These are phyloP conservation scores for Dasyurus viverrinus DNA, from an alignment of 2,113 vertebrate species.

Conservation along the genomic window DNA sequence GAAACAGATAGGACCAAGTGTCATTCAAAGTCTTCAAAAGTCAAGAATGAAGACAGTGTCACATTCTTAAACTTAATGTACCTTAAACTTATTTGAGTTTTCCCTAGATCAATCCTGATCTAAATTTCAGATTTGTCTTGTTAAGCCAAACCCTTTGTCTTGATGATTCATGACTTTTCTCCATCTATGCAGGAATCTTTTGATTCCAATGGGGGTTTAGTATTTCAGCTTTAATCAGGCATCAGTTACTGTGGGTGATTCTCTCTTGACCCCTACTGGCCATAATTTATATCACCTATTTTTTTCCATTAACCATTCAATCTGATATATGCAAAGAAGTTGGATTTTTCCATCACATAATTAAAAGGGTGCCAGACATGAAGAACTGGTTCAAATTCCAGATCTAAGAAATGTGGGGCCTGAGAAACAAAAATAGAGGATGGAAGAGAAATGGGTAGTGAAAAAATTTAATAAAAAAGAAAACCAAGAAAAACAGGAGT, in stretches of 20 bases:
- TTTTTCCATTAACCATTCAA: background rate
- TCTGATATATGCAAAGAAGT: background rate
- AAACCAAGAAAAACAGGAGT: background rate
- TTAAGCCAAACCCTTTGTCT: background rate
- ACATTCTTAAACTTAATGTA: background rate
- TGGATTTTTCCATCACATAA: background rate
- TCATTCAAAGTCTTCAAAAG: background rate
- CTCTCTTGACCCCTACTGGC: background rate
- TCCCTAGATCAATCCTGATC: background rate
- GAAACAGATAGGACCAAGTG: background rate
- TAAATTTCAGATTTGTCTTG: background rate
- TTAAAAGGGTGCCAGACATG: background rate
- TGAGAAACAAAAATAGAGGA: background rate
- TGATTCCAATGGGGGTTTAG: background rate
- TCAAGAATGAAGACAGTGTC: background rate
- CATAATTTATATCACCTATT: background rate
- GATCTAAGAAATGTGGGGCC: background rate
- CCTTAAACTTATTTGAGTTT: background rate
- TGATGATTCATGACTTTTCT: background rate
- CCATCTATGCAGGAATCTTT: background rate
- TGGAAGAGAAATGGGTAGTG: background rate
- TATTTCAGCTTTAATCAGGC: background rate
- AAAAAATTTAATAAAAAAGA: background rate
- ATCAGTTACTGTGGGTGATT: background rate
- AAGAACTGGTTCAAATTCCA: background rate